Percentiles rank a stretch among this genome's conserved stretches.
Evolutionary conservation across 2,888 invertebrate species (phyloP).

Genomic region (Eupeodes latifasciatus): DNA sequence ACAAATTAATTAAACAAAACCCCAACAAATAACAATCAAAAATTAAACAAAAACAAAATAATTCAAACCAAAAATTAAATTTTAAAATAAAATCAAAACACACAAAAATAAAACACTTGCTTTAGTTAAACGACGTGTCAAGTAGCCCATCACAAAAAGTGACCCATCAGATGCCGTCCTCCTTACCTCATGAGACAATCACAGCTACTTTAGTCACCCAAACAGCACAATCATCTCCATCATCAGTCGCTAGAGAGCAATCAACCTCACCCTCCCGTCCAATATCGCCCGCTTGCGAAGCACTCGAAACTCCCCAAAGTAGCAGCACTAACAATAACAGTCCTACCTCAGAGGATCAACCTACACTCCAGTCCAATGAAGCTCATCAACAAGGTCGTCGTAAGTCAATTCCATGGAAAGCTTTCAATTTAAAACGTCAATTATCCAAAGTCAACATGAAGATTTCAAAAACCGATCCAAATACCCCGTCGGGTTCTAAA

Average conservation of each 20-base stretch:
- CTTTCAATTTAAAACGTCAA: constrained; percentile 92
- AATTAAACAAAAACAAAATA: constrained; percentile 31
- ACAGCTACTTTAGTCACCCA: constrained; percentile 74
- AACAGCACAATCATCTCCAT: constrained; percentile 71
- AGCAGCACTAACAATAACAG: constrained; percentile 77
- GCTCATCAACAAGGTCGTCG: constrained; percentile 84
- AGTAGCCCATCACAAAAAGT: constrained; percentile 79
- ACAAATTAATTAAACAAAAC: constrained; percentile 14
- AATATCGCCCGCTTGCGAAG: constrained; percentile 85
- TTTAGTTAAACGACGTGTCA: constrained; percentile 79
- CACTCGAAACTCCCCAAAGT: constrained; percentile 83
- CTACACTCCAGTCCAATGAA: constrained; percentile 82
- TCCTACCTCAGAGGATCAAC: constrained; percentile 79
- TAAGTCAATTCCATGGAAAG: constrained; percentile 90
- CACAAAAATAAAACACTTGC: constrained; percentile 70
- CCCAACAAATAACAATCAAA: constrained; percentile 39
- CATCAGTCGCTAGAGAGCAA: constrained; percentile 78
- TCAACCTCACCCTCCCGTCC: constrained; percentile 83
- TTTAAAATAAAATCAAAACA: constrained; percentile 49
- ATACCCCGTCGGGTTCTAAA: constrained; percentile 79
- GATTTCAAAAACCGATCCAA: constrained; percentile 81
- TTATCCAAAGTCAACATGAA: constrained; percentile 89
- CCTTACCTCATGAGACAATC: constrained; percentile 77
- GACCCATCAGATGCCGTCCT: constrained; percentile 73
- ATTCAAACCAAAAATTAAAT: constrained; percentile 3